A percentile compares a stretch with the other conserved stretches of the same genome.
phyloP scores from a whole-genome alignment of 2,113 vertebrate species.

The Reinhardtius hippoglossoides region DNA sequence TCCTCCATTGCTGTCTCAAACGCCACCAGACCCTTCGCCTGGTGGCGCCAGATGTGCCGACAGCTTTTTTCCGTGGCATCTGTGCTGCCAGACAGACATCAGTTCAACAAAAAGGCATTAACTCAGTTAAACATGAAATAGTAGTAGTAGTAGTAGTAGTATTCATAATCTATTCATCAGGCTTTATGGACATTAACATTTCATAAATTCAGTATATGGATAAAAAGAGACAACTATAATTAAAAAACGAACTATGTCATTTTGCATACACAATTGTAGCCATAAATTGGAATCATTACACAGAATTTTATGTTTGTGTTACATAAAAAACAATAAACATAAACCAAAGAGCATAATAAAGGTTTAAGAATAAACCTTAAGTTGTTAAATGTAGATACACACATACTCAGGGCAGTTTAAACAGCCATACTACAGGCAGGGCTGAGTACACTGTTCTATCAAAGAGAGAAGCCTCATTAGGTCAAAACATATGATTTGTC shows the following conservation, averaged over 20 bases:
- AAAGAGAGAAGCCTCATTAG: background rate
- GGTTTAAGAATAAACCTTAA: too few relatives aligned
- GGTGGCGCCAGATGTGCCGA: background rate
- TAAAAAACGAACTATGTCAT: background rate
- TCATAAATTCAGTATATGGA: too few relatives aligned
- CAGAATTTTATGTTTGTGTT: background rate
- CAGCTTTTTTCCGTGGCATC: conserved; percentile 34
- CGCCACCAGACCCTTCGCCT: conserved; percentile 71
- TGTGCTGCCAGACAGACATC: background rate
- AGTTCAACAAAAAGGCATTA: background rate
- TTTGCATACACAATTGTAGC: background rate
- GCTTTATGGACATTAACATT: too few relatives aligned
- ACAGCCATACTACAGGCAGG: too few relatives aligned
- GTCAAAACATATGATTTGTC: background rate
- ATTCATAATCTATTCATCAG: too few relatives aligned
- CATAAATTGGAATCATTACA: background rate
- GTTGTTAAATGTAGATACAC: too few relatives aligned
- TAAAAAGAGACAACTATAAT: too few relatives aligned
- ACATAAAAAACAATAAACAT: too few relatives aligned
- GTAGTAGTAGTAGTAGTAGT: too few relatives aligned
- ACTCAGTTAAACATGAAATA: background rate
- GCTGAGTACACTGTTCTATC: too few relatives aligned
- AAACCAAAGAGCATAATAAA: too few relatives aligned
- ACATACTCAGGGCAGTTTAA: too few relatives aligned
- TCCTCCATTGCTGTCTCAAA: conserved; percentile 79